Evolutionary conservation across 2,113 vertebrate genomes (phyloP).

Genomic region (Bungarus multicinctus): DNA sequence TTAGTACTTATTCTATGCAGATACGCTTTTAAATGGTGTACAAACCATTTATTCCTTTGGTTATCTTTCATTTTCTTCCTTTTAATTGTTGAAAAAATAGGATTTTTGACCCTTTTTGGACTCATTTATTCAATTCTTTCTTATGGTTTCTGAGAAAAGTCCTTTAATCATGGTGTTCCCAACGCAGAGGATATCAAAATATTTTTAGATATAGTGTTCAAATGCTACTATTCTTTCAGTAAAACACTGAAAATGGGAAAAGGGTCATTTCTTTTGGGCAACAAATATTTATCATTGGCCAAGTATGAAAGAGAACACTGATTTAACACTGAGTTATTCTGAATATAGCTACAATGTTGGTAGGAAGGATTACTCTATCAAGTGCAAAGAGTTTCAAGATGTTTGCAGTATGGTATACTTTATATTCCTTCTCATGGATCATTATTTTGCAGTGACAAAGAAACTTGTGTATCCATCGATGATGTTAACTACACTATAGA

Average conservation of each 20-base stretch:
- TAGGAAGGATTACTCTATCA: background rate
- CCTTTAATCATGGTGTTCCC: conserved; percentile 13
- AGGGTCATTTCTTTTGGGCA: background rate
- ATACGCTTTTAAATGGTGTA: conserved; percentile 3
- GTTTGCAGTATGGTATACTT: background rate
- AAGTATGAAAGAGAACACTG: background rate
- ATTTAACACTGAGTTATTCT: background rate
- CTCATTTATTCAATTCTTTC: conserved; percentile 4
- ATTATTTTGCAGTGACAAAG: background rate
- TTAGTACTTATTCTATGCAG: conserved; percentile 2
- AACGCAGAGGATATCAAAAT: background rate
- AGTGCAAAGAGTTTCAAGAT: background rate
- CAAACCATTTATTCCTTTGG: background rate
- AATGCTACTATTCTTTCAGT: background rate
- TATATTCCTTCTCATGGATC: background rate
- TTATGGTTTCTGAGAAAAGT: conserved; percentile 10
- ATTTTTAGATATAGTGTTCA: background rate
- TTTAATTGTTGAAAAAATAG: background rate
- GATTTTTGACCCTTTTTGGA: background rate
- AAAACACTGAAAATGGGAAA: background rate
- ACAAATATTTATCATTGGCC: background rate
- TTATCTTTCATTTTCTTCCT: background rate
- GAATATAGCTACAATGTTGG: background rate
- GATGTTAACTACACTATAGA: background rate
- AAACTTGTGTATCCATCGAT: background rate